Conservation (phyloP, 2,113 vertebrate genomes). For the Elaphurus davidianus region DNA sequence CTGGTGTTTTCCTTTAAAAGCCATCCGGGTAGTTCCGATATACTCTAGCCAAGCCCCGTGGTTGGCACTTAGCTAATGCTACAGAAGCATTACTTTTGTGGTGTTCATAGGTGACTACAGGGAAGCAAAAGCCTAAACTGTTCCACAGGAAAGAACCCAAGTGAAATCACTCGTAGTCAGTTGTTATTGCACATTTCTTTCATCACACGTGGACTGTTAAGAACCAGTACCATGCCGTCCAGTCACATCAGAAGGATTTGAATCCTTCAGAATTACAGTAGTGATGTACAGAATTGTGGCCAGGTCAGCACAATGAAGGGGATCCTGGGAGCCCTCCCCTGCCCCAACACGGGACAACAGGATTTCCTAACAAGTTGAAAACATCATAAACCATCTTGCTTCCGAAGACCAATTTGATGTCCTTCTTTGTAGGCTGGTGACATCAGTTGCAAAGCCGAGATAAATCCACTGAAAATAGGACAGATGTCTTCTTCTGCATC, state of each 20-base stretch:
- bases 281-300: too few relatives aligned
- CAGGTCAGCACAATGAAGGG: background rate
- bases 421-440: slow-evolving; percentile 81
- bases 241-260: background rate
- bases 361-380: background rate
- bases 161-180: background rate
- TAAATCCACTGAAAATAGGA: slow-evolving; percentile 87
- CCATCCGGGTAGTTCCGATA: accelerated
- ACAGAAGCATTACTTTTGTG: background rate
- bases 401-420: background rate
- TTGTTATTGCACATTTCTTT: background rate
- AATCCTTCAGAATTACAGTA: accelerated
- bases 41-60: background rate
- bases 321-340: background rate
- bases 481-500: slow-evolving; percentile 72
- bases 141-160: background rate
- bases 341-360: accelerated
- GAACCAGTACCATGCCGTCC: background rate
- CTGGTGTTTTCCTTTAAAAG: background rate
- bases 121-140: background rate
- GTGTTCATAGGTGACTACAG: background rate
- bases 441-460: slow-evolving; percentile 84
- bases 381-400: background rate
- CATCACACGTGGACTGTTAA: background rate
- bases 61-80: background rate